Percentiles rank a stretch among this genome's conserved stretches.
Conservation (phyloP, 30 jellyfish, hydroid and myxozoan genomes). For the Hydractinia echinata region DNA sequence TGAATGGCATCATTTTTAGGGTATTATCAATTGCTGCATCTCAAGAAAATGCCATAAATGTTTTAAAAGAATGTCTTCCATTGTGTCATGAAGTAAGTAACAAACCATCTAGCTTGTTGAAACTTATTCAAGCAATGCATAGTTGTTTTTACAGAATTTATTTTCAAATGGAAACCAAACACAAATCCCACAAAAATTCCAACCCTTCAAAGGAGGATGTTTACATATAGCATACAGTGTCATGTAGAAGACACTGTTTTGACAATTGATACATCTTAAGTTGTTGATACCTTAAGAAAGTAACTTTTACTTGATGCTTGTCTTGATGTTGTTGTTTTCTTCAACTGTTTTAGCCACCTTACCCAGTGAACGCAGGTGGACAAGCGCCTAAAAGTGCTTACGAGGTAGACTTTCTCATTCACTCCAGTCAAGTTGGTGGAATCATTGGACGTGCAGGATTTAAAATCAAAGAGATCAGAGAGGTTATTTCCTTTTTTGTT, state of each 20-base stretch:
- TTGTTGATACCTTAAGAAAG: background rate
- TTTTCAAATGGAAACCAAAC: too few relatives aligned
- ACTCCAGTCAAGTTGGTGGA: constrained; percentile 61
- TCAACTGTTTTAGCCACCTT: constrained; percentile 62
- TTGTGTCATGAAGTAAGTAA: constrained; percentile 68
- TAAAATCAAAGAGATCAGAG: constrained; percentile 35
- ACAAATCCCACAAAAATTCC: too few relatives aligned
- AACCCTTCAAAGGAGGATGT: too few relatives aligned
- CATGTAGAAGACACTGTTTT: too few relatives aligned
- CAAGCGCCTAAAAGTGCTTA: constrained; percentile 42
- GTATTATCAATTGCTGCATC: constrained; percentile 85
- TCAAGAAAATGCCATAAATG: constrained; percentile 67
- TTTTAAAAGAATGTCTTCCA: constrained; percentile 78
- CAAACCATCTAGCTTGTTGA: background rate
- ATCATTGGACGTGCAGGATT: constrained; percentile 37
- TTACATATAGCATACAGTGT: too few relatives aligned
- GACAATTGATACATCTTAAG: too few relatives aligned
- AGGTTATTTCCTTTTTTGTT: constrained; percentile 8
- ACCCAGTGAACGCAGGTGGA: constrained; percentile 46
- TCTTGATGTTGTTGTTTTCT: background rate
- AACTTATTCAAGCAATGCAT: too few relatives aligned
- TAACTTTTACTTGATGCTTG: background rate
- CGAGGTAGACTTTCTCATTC: constrained; percentile 83
- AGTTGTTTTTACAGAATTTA: too few relatives aligned
- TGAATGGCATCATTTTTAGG: constrained; percentile 18